These are phyloP conservation scores for Eupristina koningsbergeri DNA, from an alignment of 1,140 invertebrate genomes.

Conservation along the genomic window DNA sequence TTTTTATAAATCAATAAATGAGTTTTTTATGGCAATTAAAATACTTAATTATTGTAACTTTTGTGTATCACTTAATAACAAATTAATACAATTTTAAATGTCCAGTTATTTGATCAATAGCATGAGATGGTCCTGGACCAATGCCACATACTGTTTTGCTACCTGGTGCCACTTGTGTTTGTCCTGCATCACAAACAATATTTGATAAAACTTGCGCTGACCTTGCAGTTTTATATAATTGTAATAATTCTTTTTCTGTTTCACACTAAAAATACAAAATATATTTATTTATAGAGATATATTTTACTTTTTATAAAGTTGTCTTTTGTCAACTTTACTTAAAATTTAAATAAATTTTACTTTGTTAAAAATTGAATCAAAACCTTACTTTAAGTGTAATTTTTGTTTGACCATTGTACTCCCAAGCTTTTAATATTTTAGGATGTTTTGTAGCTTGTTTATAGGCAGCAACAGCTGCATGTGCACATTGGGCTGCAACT, in stretches of 20 bases:
- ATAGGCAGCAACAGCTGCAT: constrained; percentile 89
- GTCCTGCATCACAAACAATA: constrained; percentile 89
- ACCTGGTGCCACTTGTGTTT: constrained; percentile 90
- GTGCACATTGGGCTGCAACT: constrained; percentile 92
- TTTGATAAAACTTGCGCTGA: constrained; percentile 80
- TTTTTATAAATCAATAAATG: constrained; percentile 28
- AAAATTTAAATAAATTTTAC: no score
- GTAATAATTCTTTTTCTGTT: constrained; percentile 78
- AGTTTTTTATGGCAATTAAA: constrained; percentile 28
- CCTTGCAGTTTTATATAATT: constrained; percentile 80
- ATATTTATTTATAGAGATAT: not conserved
- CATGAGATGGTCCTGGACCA: constrained; percentile 85
- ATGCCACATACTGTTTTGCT: constrained; percentile 91
- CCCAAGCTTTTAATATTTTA: constrained; percentile 82
- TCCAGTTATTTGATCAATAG: constrained; percentile 88
- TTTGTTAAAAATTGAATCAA: constrained; percentile 7
- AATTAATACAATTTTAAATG: constrained; percentile 88
- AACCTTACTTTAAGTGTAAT: constrained; percentile 81
- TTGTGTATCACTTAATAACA: constrained; percentile 38
- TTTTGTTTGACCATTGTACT: constrained; percentile 85
- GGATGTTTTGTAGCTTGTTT: constrained; percentile 78
- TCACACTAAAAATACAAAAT: constrained; percentile 71
- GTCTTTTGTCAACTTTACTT: no score
- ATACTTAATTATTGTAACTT: no score
- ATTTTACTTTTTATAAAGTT: no score